phyloP scores from a whole-genome alignment of 2,113 vertebrate species.

The Phodopus roborovskii region DNA sequence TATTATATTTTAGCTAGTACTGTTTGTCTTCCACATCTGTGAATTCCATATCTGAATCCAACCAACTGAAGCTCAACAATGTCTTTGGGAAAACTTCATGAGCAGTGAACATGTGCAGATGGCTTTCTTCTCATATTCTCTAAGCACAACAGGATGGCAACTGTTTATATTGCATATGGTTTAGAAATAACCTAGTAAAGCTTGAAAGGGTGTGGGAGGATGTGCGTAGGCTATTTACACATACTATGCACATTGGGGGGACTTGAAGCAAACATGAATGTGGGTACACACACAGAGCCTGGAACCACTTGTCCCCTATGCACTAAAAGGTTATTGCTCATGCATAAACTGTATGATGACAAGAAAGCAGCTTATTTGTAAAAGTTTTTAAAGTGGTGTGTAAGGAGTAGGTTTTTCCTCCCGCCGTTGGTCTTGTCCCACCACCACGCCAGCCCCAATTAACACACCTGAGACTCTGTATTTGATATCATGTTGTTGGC shows the following conservation, averaged over 20 bases:
- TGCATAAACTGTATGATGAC: background rate
- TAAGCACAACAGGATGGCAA: background rate
- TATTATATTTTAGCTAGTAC: background rate
- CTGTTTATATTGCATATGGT: background rate
- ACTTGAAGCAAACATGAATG: background rate
- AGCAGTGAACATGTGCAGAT: background rate
- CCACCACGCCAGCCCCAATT: no score
- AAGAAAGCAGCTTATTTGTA: constrained; percentile 11
- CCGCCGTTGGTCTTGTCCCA: no score
- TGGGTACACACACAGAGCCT: background rate
- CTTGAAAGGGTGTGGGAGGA: background rate
- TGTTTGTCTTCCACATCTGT: background rate
- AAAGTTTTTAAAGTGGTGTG: background rate
- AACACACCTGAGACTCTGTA: no score
- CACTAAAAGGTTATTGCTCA: background rate
- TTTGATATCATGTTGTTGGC: no score
- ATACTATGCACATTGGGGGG: background rate
- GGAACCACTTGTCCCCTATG: background rate
- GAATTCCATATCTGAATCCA: background rate
- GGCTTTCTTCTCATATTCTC: background rate
- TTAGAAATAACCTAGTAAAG: background rate
- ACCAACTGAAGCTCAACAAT: background rate
- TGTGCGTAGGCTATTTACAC: background rate
- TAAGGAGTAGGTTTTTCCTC: no score
- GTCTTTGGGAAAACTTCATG: no score